Conservation (phyloP, 2,888 invertebrate genomes). For the Molanna angustata region DNA sequence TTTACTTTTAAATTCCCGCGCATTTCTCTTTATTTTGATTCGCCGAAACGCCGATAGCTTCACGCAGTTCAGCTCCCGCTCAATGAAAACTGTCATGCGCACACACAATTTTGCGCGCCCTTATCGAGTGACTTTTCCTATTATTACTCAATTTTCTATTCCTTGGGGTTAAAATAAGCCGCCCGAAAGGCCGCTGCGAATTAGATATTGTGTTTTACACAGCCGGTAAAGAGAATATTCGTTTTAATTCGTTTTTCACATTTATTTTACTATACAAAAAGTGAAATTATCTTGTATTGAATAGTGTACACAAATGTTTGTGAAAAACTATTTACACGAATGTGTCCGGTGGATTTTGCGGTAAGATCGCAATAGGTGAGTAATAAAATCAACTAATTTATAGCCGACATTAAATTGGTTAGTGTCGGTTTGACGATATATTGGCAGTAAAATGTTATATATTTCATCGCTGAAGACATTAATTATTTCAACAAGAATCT, state of each 20-base stretch:
- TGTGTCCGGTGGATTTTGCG: conserved; percentile 10
- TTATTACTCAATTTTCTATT: conserved; percentile 10
- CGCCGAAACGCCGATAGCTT: no score
- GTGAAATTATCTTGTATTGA: conserved; percentile 4
- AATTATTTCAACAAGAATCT: no score
- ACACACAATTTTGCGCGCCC: conserved; percentile 3
- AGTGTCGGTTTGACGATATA: no score
- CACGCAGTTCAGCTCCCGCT: no score
- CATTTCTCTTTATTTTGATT: no score
- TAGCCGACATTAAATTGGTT: no score
- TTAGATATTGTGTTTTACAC: neutral
- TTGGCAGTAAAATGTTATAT: no score
- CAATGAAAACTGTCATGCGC: neutral
- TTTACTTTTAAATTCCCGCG: no score
- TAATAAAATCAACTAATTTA: neutral
- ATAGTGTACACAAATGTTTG: conserved; percentile 1
- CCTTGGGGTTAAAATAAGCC: conserved; percentile 8
- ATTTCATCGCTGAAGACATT: no score
- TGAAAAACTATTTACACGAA: neutral
- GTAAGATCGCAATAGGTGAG: conserved; percentile 2
- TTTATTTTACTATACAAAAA: no score
- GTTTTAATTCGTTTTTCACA: neutral
- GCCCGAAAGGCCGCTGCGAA: conserved; percentile 5
- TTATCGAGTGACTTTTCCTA: conserved; percentile 16
- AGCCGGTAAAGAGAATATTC: neutral